Evolutionary conservation across 1,140 invertebrate genomes (phyloP).

Genomic region (Whitmania pigra): DNA sequence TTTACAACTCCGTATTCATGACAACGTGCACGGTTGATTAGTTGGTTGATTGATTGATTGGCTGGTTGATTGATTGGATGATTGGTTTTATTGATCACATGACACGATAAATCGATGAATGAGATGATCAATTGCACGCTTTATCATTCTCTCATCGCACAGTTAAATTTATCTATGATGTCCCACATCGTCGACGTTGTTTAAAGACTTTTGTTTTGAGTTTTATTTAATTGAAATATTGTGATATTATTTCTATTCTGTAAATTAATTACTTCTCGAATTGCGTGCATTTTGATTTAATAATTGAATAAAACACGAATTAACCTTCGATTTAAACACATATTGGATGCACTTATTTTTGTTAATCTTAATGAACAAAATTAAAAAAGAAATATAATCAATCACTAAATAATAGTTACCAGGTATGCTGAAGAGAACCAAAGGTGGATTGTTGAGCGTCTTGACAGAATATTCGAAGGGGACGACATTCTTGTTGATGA

Average conservation of each 20-base stretch:
- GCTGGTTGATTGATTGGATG: constrained; percentile 14
- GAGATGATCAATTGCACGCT: not conserved
- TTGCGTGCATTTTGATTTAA: too few species aligned
- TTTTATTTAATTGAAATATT: too few species aligned
- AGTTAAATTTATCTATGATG: too few species aligned
- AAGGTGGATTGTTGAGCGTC: not conserved
- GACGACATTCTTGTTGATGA: not conserved
- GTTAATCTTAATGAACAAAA: not conserved
- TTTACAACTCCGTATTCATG: not conserved
- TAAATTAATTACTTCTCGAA: not conserved
- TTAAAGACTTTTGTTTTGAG: too few species aligned
- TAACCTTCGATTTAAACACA: too few species aligned
- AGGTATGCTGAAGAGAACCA: not conserved
- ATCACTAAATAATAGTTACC: not conserved
- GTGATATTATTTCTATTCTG: too few species aligned
- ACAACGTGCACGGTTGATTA: constrained; percentile 4
- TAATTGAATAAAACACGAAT: not conserved
- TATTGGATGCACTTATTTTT: too few species aligned
- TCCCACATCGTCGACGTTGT: too few species aligned
- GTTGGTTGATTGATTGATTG: constrained; percentile 6
- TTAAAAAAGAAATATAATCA: not conserved
- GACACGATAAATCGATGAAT: not conserved
- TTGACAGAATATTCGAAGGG: constrained; percentile 1
- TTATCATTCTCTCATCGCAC: too few species aligned
- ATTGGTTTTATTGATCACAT: not conserved